phyloP scores from a whole-genome alignment of 2,888 invertebrate species.

The Hydroisotoma schaefferi region DNA sequence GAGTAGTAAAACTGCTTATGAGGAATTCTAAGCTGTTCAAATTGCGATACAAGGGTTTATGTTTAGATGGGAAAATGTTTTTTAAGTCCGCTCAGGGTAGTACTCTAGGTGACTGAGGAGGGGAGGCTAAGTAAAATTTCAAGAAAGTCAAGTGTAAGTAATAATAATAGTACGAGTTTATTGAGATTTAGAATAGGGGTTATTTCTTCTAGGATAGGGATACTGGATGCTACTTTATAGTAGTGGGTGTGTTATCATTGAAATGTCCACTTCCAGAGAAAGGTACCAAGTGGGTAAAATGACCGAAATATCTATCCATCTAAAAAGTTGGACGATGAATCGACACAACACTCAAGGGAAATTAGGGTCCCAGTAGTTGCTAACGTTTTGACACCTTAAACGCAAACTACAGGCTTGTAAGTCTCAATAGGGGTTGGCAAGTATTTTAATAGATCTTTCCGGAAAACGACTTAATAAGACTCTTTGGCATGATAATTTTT shows the following conservation, averaged over 20 bases:
- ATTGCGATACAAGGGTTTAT: too few relatives aligned
- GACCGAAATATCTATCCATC: conserved; percentile 20
- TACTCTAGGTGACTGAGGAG: not conserved
- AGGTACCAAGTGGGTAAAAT: conserved; percentile 9
- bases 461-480: conserved; percentile 2
- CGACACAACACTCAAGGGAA: conserved; percentile 50
- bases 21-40: too few relatives aligned
- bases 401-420: conserved; percentile 40
- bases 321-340: conserved; percentile 41
- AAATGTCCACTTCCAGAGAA: conserved; percentile 27
- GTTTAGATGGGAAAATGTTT: not conserved
- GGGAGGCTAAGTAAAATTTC: too few relatives aligned
- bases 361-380: conserved; percentile 48
- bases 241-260: conserved; percentile 35
- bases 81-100: not conserved
- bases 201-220: not conserved
- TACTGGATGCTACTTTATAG: conserved; percentile 11
- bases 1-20: too few relatives aligned
- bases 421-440: conserved; percentile 22
- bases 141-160: conserved; percentile 7
- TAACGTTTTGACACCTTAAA: conserved; percentile 34
- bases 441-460: conserved; percentile 11
- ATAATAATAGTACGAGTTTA: conserved; percentile 17
- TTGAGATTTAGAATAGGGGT: conserved; percentile 15
- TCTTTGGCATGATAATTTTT: conserved; percentile 18